Percentiles rank a stretch among this genome's conserved stretches.
Evolutionary conservation across 1,140 invertebrate genomes (phyloP).

Genomic region (Drosophila kikkawai): DNA sequence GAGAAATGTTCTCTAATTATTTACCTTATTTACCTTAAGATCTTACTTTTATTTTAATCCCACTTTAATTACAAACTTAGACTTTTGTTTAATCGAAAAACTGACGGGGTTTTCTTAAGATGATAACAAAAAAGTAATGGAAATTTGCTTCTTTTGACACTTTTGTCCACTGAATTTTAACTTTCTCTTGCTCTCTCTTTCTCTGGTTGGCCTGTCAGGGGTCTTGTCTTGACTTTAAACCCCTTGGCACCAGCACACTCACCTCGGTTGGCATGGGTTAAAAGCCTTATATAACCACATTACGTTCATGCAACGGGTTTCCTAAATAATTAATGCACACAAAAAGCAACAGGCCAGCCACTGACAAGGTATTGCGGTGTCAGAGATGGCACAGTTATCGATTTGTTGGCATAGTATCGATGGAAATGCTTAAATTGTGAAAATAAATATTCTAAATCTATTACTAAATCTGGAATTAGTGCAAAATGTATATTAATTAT

Average conservation of each 20-base stretch:
- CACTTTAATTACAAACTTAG: no score
- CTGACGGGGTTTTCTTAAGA: neutral
- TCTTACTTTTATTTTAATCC: no score
- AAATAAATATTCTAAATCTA: no score
- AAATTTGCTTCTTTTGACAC: slow-evolving; percentile 36
- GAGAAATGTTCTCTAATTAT: no score
- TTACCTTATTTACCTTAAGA: no score
- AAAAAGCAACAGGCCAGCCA: slow-evolving; percentile 60
- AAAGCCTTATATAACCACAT: slow-evolving; percentile 71
- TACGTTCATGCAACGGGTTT: slow-evolving; percentile 60
- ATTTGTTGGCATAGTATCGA: neutral
- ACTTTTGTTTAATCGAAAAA: neutral
- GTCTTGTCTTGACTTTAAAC: slow-evolving; percentile 16
- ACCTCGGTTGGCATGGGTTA: slow-evolving; percentile 6
- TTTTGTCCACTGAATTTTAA: slow-evolving; percentile 7
- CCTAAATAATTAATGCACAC: slow-evolving; percentile 71
- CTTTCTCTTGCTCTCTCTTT: neutral
- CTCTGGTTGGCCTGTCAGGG: slow-evolving; percentile 12
- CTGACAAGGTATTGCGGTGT: neutral
- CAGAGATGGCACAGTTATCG: neutral
- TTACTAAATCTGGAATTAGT: no score
- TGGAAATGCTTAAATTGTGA: neutral
- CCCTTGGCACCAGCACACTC: neutral
- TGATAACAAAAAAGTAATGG: neutral
- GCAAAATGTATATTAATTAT: no score